Conservation (phyloP, 2,113 vertebrate species). For the Cyprinodon brontotheroides region DNA sequence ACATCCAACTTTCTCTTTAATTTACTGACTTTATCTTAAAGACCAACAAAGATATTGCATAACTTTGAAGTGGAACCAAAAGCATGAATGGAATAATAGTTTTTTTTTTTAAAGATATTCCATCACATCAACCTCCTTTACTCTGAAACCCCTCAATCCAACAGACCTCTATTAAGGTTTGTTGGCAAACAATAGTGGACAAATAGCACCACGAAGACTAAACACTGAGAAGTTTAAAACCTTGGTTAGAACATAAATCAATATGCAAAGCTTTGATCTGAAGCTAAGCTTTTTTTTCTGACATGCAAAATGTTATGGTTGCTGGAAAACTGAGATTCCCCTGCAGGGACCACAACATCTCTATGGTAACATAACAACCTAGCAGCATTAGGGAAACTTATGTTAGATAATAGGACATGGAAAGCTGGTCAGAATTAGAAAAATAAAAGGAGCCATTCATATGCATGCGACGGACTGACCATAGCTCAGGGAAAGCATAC, state of each 20-base stretch:
- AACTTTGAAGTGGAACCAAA: neutral
- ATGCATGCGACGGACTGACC: too few relatives aligned
- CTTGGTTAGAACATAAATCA: neutral
- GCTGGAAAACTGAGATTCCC: too few relatives aligned
- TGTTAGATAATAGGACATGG: too few relatives aligned
- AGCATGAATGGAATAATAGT: neutral
- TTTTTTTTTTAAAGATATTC: neutral
- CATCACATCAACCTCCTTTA: neutral
- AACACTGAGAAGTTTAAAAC: neutral
- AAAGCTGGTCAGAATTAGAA: too few relatives aligned
- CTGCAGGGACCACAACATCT: too few relatives aligned
- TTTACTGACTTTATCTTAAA: neutral
- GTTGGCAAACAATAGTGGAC: neutral
- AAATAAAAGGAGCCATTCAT: too few relatives aligned
- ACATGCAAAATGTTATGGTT: too few relatives aligned
- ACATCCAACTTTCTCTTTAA: neutral
- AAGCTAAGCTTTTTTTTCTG: too few relatives aligned
- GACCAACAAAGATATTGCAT: neutral
- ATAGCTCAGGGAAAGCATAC: too few relatives aligned
- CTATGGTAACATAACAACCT: too few relatives aligned
- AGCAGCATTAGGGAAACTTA: too few relatives aligned
- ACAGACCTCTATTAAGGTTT: neutral
- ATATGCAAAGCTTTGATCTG: neutral
- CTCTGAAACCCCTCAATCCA: neutral
- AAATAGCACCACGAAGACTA: neutral